phyloP scores from a whole-genome alignment of 2,113 vertebrate species.

The Odocoileus virginianus region DNA sequence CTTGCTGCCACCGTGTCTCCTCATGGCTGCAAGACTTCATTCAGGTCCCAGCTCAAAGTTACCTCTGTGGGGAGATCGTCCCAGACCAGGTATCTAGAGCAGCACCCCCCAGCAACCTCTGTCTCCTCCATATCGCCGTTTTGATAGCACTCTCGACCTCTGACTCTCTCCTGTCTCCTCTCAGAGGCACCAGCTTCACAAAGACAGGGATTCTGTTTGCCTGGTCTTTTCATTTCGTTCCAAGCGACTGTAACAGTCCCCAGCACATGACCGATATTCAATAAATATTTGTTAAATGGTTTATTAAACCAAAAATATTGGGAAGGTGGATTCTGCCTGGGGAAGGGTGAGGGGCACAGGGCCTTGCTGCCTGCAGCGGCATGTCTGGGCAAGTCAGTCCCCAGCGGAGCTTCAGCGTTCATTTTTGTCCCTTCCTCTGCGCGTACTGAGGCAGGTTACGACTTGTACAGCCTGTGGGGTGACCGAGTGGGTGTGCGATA shows the following conservation, averaged over 20 bases:
- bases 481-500: rapidly evolving
- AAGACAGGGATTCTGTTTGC: neutral
- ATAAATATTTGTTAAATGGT: neutral
- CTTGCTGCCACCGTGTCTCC: no score
- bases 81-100: neutral
- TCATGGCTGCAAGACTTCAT: neutral
- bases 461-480: neutral
- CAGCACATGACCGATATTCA: neutral
- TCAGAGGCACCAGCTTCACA: neutral
- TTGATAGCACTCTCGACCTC: neutral
- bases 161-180: neutral
- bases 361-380: neutral
- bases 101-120: no score
- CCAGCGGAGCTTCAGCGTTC: neutral
- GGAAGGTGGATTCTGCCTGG: neutral
- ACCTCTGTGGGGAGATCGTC: neutral
- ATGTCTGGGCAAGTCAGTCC: neutral
- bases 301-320: neutral
- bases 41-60: neutral
- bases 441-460: neutral
- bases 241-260: neutral
- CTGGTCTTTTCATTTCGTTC: neutral
- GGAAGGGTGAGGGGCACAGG: neutral
- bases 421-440: neutral
- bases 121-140: neutral